Percentiles rank a stretch among this genome's conserved stretches.
Conservation (phyloP, 2,888 invertebrate genomes). For the Euphydryas editha region DNA sequence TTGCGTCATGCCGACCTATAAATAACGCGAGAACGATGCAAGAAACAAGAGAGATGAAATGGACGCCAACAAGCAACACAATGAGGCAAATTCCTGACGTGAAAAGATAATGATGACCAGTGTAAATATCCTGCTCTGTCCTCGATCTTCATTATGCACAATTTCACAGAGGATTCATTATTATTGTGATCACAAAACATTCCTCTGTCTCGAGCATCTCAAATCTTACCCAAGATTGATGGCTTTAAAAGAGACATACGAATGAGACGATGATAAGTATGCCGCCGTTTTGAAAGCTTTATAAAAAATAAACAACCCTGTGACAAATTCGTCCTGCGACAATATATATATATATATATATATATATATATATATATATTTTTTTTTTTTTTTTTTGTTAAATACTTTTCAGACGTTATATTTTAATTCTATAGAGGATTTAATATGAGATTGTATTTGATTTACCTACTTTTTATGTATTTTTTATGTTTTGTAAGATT, state of each 20-base stretch:
- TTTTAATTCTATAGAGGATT: neutral
- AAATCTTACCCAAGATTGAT: constrained; percentile 12
- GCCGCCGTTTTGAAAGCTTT: constrained; percentile 12
- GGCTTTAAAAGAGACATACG: neutral
- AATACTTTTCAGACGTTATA: neutral
- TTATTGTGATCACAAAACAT: constrained; percentile 17
- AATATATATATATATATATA: no score
- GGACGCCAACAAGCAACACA: constrained; percentile 47
- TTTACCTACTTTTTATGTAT: neutral
- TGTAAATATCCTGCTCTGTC: constrained; percentile 41
- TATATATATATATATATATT: no score
- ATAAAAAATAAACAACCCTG: constrained; percentile 19
- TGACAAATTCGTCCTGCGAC: constrained; percentile 28
- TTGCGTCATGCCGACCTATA: constrained; percentile 55
- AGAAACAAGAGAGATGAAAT: constrained; percentile 44
- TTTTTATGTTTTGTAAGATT: neutral
- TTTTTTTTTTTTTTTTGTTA: no score
- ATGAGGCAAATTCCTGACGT: constrained; percentile 45
- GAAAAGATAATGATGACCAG: constrained; percentile 41
- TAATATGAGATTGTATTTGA: constrained; percentile 2
- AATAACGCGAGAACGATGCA: constrained; percentile 50
- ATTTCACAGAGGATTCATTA: constrained; percentile 2
- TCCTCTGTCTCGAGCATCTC: constrained; percentile 5
- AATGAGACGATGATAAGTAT: constrained; percentile 8
- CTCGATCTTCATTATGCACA: constrained; percentile 25